phyloP scores from a whole-genome alignment of 2,797 vertebrate genomes.

The Hipposideros larvatus region DNA sequence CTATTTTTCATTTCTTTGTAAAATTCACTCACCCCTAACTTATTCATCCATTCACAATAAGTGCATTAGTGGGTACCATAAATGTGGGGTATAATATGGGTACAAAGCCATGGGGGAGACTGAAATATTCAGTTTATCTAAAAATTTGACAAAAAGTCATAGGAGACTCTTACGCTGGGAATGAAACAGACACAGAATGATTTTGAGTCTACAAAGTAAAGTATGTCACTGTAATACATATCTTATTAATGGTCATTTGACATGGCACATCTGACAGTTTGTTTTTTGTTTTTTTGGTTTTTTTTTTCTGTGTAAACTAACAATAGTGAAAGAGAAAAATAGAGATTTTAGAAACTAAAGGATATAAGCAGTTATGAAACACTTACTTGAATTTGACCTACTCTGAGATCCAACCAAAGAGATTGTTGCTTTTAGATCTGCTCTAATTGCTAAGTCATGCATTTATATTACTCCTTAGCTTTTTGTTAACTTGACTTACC shows the following conservation, averaged over 20 bases:
- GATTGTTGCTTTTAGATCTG: not conserved
- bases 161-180: not conserved
- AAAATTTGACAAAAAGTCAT: not conserved
- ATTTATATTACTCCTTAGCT: not conserved
- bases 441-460: not conserved
- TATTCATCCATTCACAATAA: not conserved
- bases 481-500: not conserved
- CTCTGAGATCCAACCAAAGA: not conserved
- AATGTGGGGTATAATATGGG: not conserved
- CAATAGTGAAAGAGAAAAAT: not conserved
- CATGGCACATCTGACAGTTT: not conserved
- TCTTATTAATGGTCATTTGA: not conserved
- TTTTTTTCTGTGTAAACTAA: not conserved
- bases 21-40: not conserved
- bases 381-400: not conserved
- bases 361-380: not conserved
- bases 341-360: not conserved
- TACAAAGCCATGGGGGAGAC: not conserved
- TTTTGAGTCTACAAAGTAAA: not conserved
- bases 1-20: conserved; percentile 41
- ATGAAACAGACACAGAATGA: not conserved
- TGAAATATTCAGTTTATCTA: conserved; percentile 44
- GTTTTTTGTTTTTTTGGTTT: not conserved
- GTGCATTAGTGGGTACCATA: not conserved
- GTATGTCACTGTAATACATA: not conserved